These are phyloP conservation scores for Stenoptilia bipunctidactyla DNA, from an alignment of 2,888 invertebrate genomes.

Conservation along the genomic window DNA sequence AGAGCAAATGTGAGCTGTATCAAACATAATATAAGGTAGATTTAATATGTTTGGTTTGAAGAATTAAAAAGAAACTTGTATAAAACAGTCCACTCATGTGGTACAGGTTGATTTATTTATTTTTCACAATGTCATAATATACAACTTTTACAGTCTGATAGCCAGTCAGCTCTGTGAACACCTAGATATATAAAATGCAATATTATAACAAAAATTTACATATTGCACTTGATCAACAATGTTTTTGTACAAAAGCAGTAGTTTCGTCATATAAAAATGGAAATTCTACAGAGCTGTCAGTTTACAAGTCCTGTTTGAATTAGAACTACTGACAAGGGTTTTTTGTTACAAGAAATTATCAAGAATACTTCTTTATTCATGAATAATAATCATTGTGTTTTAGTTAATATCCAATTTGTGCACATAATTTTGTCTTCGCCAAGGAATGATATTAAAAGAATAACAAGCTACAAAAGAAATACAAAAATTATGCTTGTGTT, in stretches of 20 bases:
- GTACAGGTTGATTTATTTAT: conserved; percentile 60
- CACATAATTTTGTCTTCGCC: conserved; percentile 30
- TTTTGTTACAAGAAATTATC: no score
- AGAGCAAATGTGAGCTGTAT: no score
- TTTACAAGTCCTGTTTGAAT: no score
- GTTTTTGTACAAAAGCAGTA: no score
- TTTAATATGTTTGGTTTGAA: no score
- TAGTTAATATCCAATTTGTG: conserved; percentile 31
- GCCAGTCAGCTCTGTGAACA: not conserved
- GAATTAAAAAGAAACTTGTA: no score
- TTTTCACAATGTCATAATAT: conserved; percentile 43
- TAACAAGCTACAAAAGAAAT: conserved; percentile 6
- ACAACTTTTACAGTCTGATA: conserved; percentile 23
- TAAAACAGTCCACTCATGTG: conserved; percentile 56
- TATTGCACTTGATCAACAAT: no score
- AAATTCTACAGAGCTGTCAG: not conserved
- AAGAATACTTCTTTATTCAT: no score
- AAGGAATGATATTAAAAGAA: conserved; percentile 37
- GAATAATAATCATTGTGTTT: not conserved
- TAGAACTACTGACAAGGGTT: no score
- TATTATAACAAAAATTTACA: not conserved
- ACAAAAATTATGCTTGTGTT: not conserved
- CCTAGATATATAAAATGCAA: not conserved
- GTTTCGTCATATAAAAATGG: not conserved
- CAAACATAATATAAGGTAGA: no score